These are phyloP conservation scores for Thaleichthys pacificus DNA, from an alignment of 2,797 vertebrate species.

Conservation along the genomic window DNA sequence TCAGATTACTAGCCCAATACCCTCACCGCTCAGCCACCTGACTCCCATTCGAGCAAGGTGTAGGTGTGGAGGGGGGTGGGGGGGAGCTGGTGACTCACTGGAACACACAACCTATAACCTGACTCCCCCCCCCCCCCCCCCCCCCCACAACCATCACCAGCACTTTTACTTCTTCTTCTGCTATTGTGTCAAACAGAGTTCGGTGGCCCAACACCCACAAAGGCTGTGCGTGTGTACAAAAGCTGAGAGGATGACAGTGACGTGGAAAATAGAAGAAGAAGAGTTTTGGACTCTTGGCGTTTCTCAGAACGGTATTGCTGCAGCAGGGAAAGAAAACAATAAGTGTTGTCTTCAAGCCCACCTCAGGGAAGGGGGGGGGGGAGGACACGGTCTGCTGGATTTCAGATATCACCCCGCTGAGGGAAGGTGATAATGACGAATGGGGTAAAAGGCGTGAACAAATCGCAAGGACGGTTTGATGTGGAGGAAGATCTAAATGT, in stretches of 20 bases:
- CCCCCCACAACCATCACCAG: slow-evolving; percentile 24
- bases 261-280: too few species aligned
- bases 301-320: too few species aligned
- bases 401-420: not conserved
- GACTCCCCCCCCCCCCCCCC: slow-evolving; percentile 51
- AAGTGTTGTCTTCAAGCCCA: too few species aligned
- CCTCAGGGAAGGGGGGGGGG: too few species aligned
- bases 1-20: too few species aligned
- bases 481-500: not conserved
- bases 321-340: too few species aligned
- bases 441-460: not conserved
- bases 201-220: too few species aligned
- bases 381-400: not conserved
- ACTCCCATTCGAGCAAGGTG: slow-evolving; percentile 33
- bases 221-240: too few species aligned
- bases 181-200: too few species aligned
- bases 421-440: not conserved
- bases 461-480: not conserved
- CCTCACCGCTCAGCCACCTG: too few species aligned
- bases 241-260: too few species aligned
- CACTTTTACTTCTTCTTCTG: not conserved
- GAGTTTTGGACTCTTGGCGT: too few species aligned
- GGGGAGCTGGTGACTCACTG: slow-evolving; percentile 57
- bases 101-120: slow-evolving; percentile 46
- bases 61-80: slow-evolving; percentile 2